Conservation (phyloP, 92 coral and sea anemone species). For the Umimayanthus kanabou region DNA sequence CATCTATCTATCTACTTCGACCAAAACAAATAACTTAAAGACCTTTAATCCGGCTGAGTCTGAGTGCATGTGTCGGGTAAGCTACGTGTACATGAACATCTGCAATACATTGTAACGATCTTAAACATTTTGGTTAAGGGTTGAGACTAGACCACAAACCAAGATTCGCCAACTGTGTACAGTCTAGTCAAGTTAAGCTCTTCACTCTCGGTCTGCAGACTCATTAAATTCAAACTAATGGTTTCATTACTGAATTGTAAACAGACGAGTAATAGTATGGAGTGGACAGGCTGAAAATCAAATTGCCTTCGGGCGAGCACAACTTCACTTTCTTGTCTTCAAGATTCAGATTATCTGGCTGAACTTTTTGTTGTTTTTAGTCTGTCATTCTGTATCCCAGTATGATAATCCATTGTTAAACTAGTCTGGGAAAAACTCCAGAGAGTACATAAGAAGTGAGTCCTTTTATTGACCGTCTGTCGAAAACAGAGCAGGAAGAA, state of each 20-base stretch:
- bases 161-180: neutral
- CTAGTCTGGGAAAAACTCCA: neutral
- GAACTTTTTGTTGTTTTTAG: constrained; percentile 1
- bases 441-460: constrained; percentile 23
- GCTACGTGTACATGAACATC: neutral
- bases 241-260: neutral
- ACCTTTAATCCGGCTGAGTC: neutral
- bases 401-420: constrained; percentile 1
- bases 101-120: neutral
- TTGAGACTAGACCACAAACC: neutral
- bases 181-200: too few species aligned
- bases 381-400: neutral
- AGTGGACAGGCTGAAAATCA: neutral
- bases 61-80: too few species aligned
- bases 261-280: neutral
- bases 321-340: neutral
- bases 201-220: too few species aligned
- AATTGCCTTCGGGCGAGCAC: neutral
- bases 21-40: neutral
- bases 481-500: constrained; percentile 28
- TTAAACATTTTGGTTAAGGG: neutral
- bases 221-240: neutral
- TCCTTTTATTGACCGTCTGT: constrained; percentile 31
- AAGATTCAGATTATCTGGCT: constrained; percentile 4
- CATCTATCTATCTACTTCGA: neutral